These are phyloP conservation scores for Hemitrygon akajei DNA, from an alignment of 2,797 vertebrate genomes.

Conservation along the genomic window DNA sequence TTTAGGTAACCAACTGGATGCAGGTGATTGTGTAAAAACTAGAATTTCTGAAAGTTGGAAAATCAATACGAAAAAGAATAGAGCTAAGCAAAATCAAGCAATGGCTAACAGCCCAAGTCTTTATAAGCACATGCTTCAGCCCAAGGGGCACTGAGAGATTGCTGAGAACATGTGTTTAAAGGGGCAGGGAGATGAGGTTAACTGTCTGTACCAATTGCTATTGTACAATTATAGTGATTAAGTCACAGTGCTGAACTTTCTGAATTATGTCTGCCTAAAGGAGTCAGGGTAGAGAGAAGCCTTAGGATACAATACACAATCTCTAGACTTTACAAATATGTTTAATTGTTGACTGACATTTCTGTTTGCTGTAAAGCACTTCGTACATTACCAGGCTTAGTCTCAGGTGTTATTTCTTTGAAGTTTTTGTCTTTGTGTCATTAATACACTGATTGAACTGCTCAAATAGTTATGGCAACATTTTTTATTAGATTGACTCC, in stretches of 20 bases:
- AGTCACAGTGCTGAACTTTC: constrained; percentile 27
- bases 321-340: constrained; percentile 29
- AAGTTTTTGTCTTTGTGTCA: not conserved
- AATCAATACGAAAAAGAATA: not conserved
- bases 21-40: not conserved
- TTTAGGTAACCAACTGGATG: not conserved
- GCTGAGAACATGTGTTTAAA: constrained; percentile 35
- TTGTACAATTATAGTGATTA: constrained; percentile 37
- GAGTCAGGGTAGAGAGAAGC: not conserved
- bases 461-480: not conserved
- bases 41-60: not conserved
- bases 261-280: constrained; percentile 30
- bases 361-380: constrained; percentile 5
- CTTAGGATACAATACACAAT: constrained; percentile 21
- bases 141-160: constrained; percentile 10
- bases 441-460: not conserved
- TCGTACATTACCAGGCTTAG: not conserved
- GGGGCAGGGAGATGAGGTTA: constrained; percentile 32
- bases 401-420: not conserved
- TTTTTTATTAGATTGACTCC: constrained; percentile 7
- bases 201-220: constrained; percentile 32
- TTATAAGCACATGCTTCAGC: constrained; percentile 15
- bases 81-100: constrained; percentile 1
- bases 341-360: constrained; percentile 34
- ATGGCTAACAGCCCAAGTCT: not conserved